A percentile compares a stretch with the other conserved stretches of the same genome.
These are phyloP conservation scores for Amphiduros pacificus DNA, from an alignment of 2,888 invertebrate genomes.

Conservation along the genomic window DNA sequence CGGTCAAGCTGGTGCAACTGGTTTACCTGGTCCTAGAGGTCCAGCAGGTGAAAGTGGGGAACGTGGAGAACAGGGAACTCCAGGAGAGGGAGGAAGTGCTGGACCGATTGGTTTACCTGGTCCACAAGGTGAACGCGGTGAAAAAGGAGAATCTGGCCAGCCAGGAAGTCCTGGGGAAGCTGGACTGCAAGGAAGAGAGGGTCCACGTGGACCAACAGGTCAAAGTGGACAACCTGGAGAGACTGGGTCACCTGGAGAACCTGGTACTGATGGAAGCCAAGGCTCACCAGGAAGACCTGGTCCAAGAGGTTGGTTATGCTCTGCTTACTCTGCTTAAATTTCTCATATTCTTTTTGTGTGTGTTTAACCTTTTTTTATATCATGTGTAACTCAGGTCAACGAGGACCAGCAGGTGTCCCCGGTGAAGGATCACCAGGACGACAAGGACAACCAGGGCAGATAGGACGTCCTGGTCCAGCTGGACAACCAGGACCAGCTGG, in stretches of 20 bases:
- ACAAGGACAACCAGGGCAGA: conserved; percentile 1
- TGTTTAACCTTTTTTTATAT: no score
- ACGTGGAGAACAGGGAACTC: conserved; percentile 17
- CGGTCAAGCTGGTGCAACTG: conserved; percentile 26
- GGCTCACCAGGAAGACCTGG: conserved; percentile 6
- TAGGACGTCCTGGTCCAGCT: conserved; percentile 20
- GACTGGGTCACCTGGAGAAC: not conserved
- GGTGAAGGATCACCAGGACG: conserved; percentile 18
- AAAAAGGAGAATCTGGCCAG: no score
- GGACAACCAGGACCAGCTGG: conserved; percentile 14
- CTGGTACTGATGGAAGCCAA: no score
- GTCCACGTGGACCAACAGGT: conserved; percentile 14
- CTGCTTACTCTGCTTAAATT: no score
- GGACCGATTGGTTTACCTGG: conserved; percentile 14
- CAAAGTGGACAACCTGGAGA: conserved; percentile 6
- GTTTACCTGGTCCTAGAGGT: not conserved
- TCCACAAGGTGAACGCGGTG: not conserved
- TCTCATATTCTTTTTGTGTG: no score
- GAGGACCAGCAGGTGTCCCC: no score
- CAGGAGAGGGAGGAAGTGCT: conserved; percentile 4
- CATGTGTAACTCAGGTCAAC: conserved; percentile 14
- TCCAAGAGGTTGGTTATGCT: conserved; percentile 8
- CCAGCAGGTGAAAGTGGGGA: conserved; percentile 16
- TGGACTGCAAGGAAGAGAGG: not conserved
- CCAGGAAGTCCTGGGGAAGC: no score